Conservation (phyloP, 2,888 invertebrate species). For the Lysandra bellargus region DNA sequence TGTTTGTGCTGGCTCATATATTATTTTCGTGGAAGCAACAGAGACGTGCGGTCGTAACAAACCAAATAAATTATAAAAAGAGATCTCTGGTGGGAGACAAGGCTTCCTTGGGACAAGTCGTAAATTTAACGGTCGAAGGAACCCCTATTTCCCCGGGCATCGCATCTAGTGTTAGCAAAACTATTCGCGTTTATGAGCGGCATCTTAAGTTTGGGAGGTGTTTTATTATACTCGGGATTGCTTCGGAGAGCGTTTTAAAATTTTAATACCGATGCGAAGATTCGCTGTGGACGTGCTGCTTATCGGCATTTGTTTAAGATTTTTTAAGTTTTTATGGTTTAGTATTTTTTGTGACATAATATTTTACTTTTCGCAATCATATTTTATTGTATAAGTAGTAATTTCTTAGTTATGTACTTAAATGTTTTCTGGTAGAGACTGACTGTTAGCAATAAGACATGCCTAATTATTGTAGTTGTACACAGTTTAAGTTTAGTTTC, state of each 20-base stretch:
- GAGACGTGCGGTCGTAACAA: slow-evolving; percentile 64
- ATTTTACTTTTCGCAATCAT: no score
- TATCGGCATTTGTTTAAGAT: background rate
- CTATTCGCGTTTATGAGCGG: slow-evolving; percentile 65
- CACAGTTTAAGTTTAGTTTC: no score
- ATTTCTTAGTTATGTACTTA: no score
- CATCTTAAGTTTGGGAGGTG: slow-evolving; percentile 54
- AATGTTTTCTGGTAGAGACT: no score
- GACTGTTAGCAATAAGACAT: no score
- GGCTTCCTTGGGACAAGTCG: slow-evolving; percentile 74
- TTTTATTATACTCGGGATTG: slow-evolving; percentile 18
- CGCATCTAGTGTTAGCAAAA: slow-evolving; percentile 66
- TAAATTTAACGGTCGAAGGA: slow-evolving; percentile 78
- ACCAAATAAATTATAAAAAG: slow-evolving; percentile 78
- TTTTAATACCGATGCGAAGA: background rate
- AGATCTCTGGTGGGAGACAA: slow-evolving; percentile 67
- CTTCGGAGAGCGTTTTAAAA: background rate
- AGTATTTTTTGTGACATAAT: no score
- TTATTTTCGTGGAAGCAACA: slow-evolving; percentile 60
- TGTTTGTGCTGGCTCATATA: slow-evolving; percentile 37
- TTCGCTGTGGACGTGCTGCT: background rate
- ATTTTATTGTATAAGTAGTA: no score
- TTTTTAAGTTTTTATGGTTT: background rate
- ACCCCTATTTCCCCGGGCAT: slow-evolving; percentile 73
- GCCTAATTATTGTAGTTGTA: no score